phyloP scores from a whole-genome alignment of 2,797 vertebrate genomes.

The Taenioides sp. region DNA sequence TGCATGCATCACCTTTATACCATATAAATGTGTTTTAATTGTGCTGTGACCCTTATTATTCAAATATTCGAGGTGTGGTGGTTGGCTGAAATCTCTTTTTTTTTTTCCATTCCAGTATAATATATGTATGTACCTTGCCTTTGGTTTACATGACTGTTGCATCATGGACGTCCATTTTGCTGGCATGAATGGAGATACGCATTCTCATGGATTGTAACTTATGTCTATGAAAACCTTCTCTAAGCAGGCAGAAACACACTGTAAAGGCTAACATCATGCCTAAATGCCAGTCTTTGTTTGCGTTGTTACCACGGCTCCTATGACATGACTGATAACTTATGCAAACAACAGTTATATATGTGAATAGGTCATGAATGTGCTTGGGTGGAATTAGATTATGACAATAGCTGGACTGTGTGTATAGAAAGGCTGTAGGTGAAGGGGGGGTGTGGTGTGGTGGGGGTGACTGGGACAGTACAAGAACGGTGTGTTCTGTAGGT shows the following conservation, averaged over 20 bases:
- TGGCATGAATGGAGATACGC: conserved; percentile 39
- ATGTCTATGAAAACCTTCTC: conserved; percentile 8
- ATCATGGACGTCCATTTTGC: conserved; percentile 56
- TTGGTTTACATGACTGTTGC: conserved; percentile 58
- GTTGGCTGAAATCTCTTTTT: background rate
- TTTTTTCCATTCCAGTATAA: background rate
- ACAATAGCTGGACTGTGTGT: conserved; percentile 53
- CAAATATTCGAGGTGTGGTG: conserved; percentile 24
- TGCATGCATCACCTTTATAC: conserved; percentile 12
- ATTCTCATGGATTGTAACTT: background rate
- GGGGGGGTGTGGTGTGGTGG: background rate
- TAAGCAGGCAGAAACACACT: background rate
- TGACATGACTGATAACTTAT: conserved; percentile 6
- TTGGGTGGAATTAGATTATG: conserved; percentile 36
- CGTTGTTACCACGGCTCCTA: background rate
- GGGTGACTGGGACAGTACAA: conserved; percentile 26
- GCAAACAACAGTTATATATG: conserved; percentile 9
- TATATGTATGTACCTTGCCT: conserved; percentile 16
- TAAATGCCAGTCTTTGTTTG: background rate
- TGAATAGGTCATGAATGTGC: conserved; percentile 9
- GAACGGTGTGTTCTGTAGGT: conserved; percentile 65
- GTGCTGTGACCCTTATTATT: conserved; percentile 6
- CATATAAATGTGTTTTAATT: background rate
- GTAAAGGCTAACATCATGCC: background rate
- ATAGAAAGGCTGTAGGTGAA: conserved; percentile 23